Evolutionary conservation across 2,888 invertebrate genomes (phyloP), one percentile per base, ranked within the genome.

Genomic region (Gymnocheta viridis): DNA sequence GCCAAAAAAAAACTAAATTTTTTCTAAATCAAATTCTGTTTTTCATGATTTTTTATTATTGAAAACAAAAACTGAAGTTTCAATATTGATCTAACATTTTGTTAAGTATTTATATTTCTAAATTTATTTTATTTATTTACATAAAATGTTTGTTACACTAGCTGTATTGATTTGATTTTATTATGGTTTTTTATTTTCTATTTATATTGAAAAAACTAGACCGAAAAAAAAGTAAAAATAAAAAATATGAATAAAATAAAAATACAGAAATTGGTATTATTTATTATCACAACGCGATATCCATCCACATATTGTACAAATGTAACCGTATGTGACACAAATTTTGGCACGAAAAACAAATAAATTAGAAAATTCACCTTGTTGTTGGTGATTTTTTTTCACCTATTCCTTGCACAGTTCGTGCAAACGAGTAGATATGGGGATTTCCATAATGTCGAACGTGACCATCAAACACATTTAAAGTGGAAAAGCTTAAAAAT

Each of bases 321-420:
- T 83, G 64, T 60, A 1, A 6, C 6, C 27, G 14, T 5, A 51
- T 24, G 78, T 78, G 82, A 78, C 82, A 82, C 78, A 82, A 82
- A 73, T 78, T 32, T 82, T 82, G 73, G 60, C 82, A 78, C 76
- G 82, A 78, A 82, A 78, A 78, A 78, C 82, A 78, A 82, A 82
- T 67, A 78, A 78, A 78, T 82, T 73, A 73, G 44, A 73, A 5
- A 77, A 54, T 67, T 60, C 51, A 77, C 69, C 82, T 66, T 9
- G 22, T 22, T 9, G 22, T 12, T 49, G 17, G 7, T 49, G 17
- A 9, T 41, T 38, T 38, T 17, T 44, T n/a, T 17, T 17, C 7
- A 14, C 19, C 17, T 47, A 19, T 12, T 49, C n/a, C n/a, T n/a
- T n/a, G n/a, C n/a, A n/a, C n/a, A n/a, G n/a, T n/a, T n/a, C n/a